Conservation (phyloP, 2,888 invertebrate genomes). For the Trissolcus brochymenae region DNA sequence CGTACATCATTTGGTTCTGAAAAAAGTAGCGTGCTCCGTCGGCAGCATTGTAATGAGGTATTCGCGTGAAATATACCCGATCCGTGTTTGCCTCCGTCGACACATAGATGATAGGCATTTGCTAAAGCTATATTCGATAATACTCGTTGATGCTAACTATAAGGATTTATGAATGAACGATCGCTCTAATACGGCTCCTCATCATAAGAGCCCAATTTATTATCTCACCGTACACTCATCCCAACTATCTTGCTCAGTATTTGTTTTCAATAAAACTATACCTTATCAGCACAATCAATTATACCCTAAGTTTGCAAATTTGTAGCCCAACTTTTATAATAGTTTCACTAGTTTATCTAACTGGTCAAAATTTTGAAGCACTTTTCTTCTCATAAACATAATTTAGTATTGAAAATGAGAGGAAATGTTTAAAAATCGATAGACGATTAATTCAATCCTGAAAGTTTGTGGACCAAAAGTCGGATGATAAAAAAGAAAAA, state of each 20-base stretch:
- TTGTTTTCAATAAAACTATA: too few relatives aligned
- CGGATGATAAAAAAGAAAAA: not conserved
- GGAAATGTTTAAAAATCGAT: not conserved
- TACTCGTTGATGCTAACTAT: conserved; percentile 33
- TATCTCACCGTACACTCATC: not conserved
- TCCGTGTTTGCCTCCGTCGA: conserved; percentile 58
- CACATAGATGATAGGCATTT: conserved; percentile 47
- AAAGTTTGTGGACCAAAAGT: not conserved
- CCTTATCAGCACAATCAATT: too few relatives aligned
- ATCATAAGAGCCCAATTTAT: not conserved
- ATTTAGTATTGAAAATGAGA: too few relatives aligned
- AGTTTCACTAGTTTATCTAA: too few relatives aligned
- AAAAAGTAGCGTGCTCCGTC: conserved; percentile 62
- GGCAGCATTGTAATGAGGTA: conserved; percentile 62
- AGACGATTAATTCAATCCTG: not conserved
- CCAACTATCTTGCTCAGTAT: not conserved
- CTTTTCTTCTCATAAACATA: too few relatives aligned
- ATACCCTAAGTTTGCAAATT: too few relatives aligned
- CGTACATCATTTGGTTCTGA: conserved; percentile 65
- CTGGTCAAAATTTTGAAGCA: too few relatives aligned
- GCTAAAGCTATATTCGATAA: conserved; percentile 48
- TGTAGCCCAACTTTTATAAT: too few relatives aligned
- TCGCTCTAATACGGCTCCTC: conserved; percentile 11
- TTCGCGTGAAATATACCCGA: conserved; percentile 60
- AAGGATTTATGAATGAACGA: conserved; percentile 29